A percentile compares a stretch with the other conserved stretches of the same genome.
Evolutionary conservation across 2,797 vertebrate genomes (phyloP).

Genomic region (Odontamblyopus rebecca): DNA sequence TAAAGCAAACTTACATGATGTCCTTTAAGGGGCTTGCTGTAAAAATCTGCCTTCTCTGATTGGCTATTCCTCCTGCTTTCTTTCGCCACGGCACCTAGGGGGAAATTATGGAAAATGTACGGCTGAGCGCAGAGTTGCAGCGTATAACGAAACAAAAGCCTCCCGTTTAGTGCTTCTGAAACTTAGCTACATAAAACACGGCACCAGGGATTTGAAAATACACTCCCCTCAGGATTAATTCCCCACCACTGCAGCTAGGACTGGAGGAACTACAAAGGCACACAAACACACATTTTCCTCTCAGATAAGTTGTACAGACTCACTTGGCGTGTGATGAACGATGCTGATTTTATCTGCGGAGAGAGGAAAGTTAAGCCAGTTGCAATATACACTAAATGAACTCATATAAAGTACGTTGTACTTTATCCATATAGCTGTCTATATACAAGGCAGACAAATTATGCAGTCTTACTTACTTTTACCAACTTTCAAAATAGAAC

Average conservation of each 20-base stretch:
- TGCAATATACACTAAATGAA: slow-evolving; percentile 24
- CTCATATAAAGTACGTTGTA: slow-evolving; percentile 12
- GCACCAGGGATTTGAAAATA: slow-evolving; percentile 49
- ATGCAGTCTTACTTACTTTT: neutral
- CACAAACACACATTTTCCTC: slow-evolving; percentile 43
- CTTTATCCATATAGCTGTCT: neutral
- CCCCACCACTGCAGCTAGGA: slow-evolving; percentile 36
- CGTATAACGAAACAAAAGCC: slow-evolving; percentile 41
- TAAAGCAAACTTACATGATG: slow-evolving; percentile 62
- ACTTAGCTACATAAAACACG: slow-evolving; percentile 41
- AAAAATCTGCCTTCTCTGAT: slow-evolving; percentile 55
- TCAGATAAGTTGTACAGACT: slow-evolving; percentile 58
- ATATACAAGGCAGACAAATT: neutral
- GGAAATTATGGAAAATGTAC: slow-evolving; percentile 35
- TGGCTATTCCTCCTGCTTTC: slow-evolving; percentile 48
- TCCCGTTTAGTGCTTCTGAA: slow-evolving; percentile 44
- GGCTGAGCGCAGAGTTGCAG: slow-evolving; percentile 20
- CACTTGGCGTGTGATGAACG: slow-evolving; percentile 73
- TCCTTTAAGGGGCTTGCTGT: slow-evolving; percentile 74
- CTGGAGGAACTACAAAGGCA: slow-evolving; percentile 46
- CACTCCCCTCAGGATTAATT: slow-evolving; percentile 49
- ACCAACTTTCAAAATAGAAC: neutral
- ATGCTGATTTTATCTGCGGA: slow-evolving; percentile 78
- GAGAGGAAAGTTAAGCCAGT: slow-evolving; percentile 42
- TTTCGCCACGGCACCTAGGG: slow-evolving; percentile 54